A percentile compares a stretch with the other conserved stretches of the same genome.
Evolutionary conservation across 2,888 invertebrate genomes (phyloP).

Genomic region (Macrophya annulata): DNA sequence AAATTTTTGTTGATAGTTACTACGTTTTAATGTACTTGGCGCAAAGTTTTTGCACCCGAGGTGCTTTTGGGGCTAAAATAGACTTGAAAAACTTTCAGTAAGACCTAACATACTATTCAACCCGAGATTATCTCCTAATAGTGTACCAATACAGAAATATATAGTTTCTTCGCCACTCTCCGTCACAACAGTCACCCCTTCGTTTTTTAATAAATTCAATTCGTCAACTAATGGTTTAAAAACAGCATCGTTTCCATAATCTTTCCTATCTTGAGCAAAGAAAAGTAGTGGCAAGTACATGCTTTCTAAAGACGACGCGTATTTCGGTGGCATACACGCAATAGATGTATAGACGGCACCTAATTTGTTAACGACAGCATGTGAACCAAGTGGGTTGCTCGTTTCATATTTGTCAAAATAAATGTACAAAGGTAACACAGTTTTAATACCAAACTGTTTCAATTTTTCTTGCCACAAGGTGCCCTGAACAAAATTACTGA

Average conservation of each 20-base stretch:
- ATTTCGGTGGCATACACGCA: constrained; percentile 56
- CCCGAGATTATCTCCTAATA: constrained; percentile 60
- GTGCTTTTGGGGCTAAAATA: no score
- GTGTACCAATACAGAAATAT: constrained; percentile 55
- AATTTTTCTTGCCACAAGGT: constrained; percentile 57
- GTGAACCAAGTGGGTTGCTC: constrained; percentile 60
- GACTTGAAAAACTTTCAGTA: constrained; percentile 46
- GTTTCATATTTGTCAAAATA: constrained; percentile 63
- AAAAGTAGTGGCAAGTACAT: constrained; percentile 50
- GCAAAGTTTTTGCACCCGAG: no score
- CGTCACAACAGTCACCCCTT: constrained; percentile 40
- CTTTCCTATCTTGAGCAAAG: constrained; percentile 17
- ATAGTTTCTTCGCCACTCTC: constrained; percentile 33
- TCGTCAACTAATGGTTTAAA: constrained; percentile 55
- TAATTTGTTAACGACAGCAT: constrained; percentile 59
- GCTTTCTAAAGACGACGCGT: constrained; percentile 23
- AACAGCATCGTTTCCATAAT: constrained; percentile 34
- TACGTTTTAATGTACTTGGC: no score
- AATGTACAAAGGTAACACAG: constrained; percentile 60
- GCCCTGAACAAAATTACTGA: constrained; percentile 60
- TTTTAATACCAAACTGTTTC: constrained; percentile 50
- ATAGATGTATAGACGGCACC: constrained; percentile 60
- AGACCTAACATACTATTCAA: constrained; percentile 57
- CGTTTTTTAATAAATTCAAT: constrained; percentile 39
- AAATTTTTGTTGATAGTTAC: no score